These are phyloP conservation scores for Callorhinus ursinus DNA, from an alignment of 2,113 vertebrate species.

Conservation along the genomic window DNA sequence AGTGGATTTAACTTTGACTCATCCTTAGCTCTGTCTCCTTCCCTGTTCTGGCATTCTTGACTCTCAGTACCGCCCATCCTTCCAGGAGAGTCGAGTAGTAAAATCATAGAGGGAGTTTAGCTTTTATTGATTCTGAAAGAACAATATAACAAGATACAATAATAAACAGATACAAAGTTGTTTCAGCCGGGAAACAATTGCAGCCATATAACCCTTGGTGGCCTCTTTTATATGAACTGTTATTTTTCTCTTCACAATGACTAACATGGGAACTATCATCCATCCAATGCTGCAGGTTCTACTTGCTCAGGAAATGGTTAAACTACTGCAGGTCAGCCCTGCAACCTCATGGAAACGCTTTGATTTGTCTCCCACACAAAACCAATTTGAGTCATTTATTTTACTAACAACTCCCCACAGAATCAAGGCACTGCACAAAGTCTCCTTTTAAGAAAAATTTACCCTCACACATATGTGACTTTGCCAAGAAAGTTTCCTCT, in stretches of 20 bases:
- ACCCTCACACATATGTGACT: conserved; percentile 80
- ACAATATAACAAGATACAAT: conserved; percentile 86
- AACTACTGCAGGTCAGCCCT: conserved; percentile 77
- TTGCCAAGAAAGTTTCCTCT: conserved; percentile 76
- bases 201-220: conserved; percentile 85
- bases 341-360: conserved; percentile 81
- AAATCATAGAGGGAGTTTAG: conserved; percentile 75
- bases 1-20: conserved; percentile 72
- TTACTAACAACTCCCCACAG: conserved; percentile 81
- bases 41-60: not conserved
- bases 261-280: conserved; percentile 80
- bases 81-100: conserved; percentile 74
- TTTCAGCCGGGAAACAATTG: conserved; percentile 85
- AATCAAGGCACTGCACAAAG: conserved; percentile 73
- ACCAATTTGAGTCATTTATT: conserved; percentile 82
- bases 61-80: conserved; percentile 51
- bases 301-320: conserved; percentile 85
- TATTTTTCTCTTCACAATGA: conserved; percentile 82
- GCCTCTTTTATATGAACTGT: conserved; percentile 86
- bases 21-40: conserved; percentile 51
- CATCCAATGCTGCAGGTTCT: conserved; percentile 75
- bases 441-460: conserved; percentile 78
- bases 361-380: conserved; percentile 84
- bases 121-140: conserved; percentile 87
- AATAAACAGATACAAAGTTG: conserved; percentile 86